Evolutionary conservation across 2,797 vertebrate genomes (phyloP).

Genomic region (Rhadinocentrus ornatus): DNA sequence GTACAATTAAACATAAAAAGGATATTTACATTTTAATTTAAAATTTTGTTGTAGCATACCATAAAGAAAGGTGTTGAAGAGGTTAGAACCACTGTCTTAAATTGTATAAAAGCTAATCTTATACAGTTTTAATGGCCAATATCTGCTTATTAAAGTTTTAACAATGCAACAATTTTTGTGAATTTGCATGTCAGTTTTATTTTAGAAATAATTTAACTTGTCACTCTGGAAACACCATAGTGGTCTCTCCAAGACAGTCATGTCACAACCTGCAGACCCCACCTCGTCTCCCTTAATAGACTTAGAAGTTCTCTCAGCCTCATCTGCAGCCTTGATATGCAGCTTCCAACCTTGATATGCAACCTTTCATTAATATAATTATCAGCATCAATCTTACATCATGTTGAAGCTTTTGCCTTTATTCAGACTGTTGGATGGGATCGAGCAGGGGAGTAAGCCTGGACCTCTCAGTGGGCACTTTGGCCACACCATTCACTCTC

Average conservation of each 20-base stretch:
- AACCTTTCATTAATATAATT: too few relatives aligned
- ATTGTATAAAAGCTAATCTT: not conserved
- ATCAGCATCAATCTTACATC: not conserved
- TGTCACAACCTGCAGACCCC: not conserved
- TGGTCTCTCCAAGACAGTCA: not conserved
- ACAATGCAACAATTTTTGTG: not conserved
- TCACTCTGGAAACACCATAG: not conserved
- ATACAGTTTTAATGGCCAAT: not conserved
- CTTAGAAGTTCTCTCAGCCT: not conserved
- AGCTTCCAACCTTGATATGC: not conserved
- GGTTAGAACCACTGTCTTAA: too few relatives aligned
- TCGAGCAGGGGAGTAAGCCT: constrained; percentile 23
- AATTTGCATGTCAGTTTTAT: not conserved
- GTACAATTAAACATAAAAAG: not conserved
- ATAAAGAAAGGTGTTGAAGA: not conserved
- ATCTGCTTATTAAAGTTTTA: not conserved
- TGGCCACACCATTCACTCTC: constrained; percentile 44
- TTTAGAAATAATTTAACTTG: not conserved
- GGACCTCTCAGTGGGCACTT: constrained; percentile 66
- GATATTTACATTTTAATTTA: not conserved
- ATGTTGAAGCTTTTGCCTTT: not conserved
- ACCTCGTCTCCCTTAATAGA: not conserved
- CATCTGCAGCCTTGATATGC: not conserved
- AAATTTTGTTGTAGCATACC: not conserved
- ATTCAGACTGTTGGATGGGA: not conserved